Conservation (phyloP, 2,888 invertebrate genomes). For the Cheilosia impressa region DNA sequence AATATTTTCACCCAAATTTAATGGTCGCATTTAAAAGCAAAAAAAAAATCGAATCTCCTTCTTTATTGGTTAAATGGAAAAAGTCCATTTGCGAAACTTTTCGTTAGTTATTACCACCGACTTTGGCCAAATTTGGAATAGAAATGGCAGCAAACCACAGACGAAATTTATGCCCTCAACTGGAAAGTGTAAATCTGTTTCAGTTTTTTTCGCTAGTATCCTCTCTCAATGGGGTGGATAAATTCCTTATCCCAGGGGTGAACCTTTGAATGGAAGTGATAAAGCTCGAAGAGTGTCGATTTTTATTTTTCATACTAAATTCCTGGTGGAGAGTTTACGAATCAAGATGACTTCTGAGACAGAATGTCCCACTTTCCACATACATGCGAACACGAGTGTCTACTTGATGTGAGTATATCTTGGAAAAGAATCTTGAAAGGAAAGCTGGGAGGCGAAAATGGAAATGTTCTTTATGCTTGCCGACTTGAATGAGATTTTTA, state of each 20-base stretch:
- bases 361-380: neutral
- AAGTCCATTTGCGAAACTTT: constrained; percentile 70
- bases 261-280: constrained; percentile 27
- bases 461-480: constrained; percentile 58
- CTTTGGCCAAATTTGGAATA: constrained; percentile 63
- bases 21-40: constrained; percentile 52
- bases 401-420: neutral
- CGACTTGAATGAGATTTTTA: constrained; percentile 51
- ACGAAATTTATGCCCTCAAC: constrained; percentile 58
- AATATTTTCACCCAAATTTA: constrained; percentile 71
- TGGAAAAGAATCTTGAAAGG: constrained; percentile 2
- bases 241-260: constrained; percentile 21
- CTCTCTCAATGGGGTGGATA: constrained; percentile 11
- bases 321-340: constrained; percentile 29
- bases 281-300: constrained; percentile 20
- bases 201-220: neutral
- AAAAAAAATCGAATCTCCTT: constrained; percentile 31
- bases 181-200: constrained; percentile 69
- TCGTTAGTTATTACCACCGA: constrained; percentile 70
- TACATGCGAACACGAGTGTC: neutral
- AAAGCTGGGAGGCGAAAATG: neutral
- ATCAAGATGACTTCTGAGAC: constrained; percentile 30
- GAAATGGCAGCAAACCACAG: constrained; percentile 51
- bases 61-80: constrained; percentile 70
- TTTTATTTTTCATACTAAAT: constrained; percentile 42